phyloP scores from a whole-genome alignment of 2,797 vertebrate species.

The Myotis vivesi region DNA sequence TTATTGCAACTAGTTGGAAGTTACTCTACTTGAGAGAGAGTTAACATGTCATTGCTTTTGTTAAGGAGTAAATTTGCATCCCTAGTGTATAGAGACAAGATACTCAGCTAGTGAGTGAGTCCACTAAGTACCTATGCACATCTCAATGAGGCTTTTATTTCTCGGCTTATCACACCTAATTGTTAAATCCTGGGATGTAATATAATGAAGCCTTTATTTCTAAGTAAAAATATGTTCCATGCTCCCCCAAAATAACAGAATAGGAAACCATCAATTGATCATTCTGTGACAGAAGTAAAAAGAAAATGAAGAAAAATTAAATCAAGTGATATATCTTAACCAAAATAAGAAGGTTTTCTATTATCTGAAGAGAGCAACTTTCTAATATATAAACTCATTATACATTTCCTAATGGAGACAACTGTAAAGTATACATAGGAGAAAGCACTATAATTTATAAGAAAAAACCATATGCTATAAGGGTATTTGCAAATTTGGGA shows the following conservation, averaged over 20 bases:
- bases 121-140: not conserved
- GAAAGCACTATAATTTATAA: not conserved
- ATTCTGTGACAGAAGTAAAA: not conserved
- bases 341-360: not conserved
- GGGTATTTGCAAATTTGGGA: not conserved
- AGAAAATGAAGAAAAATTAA: not conserved
- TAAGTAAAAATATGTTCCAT: not conserved
- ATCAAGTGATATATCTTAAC: not conserved
- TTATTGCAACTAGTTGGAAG: not conserved
- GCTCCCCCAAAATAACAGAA: not conserved
- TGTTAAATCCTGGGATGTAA: not conserved
- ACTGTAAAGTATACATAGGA: not conserved
- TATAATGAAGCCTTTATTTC: not conserved
- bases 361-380: not conserved
- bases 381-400: not conserved
- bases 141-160: not conserved
- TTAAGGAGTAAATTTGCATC: not conserved
- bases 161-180: not conserved
- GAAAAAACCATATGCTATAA: not conserved
- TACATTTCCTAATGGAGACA: not conserved
- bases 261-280: not conserved
- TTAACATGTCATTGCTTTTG: not conserved
- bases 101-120: not conserved
- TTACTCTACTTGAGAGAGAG: not conserved
- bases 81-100: not conserved